Conservation (phyloP, 2,113 vertebrate genomes). For the Protobothrops flavoviridis region DNA sequence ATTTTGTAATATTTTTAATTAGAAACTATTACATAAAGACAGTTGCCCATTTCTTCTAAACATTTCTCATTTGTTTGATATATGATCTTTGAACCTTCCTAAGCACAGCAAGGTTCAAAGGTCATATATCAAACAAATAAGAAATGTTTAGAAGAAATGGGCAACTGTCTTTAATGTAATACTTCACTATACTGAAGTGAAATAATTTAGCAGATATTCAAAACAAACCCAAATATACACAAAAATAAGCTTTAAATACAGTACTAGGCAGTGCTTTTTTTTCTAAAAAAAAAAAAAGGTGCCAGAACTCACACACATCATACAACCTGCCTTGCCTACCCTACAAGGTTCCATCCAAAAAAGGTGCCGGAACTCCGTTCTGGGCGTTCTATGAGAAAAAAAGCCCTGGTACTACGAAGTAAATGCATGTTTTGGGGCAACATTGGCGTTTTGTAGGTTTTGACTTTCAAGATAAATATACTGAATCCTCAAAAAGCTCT, state of each 20-base stretch:
- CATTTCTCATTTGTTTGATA: neutral
- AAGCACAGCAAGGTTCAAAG: neutral
- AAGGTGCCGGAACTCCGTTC: too few relatives aligned
- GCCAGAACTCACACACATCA: too few relatives aligned
- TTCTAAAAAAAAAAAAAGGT: too few relatives aligned
- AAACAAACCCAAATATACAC: constrained; percentile 18
- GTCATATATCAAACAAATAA: neutral
- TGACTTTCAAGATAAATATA: neutral
- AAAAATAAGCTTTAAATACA: constrained; percentile 36
- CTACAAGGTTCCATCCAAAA: too few relatives aligned
- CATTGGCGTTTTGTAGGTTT: neutral
- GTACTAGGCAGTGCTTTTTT: too few relatives aligned
- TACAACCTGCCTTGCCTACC: too few relatives aligned
- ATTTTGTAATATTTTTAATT: constrained; percentile 54
- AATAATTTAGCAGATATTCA: constrained; percentile 41
- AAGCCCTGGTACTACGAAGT: constrained; percentile 12
- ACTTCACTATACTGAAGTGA: constrained; percentile 43
- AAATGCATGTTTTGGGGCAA: neutral
- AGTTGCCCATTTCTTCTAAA: neutral
- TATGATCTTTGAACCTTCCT: neutral
- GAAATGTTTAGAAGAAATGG: neutral
- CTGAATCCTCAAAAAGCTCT: too few relatives aligned
- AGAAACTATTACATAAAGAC: neutral
- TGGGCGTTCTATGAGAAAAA: too few relatives aligned
- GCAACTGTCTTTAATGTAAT: neutral